Percentiles rank a stretch among this genome's conserved stretches.
These are phyloP conservation scores for Pimpla rufipes DNA, from an alignment of 2,888 invertebrate species.

Conservation along the genomic window DNA sequence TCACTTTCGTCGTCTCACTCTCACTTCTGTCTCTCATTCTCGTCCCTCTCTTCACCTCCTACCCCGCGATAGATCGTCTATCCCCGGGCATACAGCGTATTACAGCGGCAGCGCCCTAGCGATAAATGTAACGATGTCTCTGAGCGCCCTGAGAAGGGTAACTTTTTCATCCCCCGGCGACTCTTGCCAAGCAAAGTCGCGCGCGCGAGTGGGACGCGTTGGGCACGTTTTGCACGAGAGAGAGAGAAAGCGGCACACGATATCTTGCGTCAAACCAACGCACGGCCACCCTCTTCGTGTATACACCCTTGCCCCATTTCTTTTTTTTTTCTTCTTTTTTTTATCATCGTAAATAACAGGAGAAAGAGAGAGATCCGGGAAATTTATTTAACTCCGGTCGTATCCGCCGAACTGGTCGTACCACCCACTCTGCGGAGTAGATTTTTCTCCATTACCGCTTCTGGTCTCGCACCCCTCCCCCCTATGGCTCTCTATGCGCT, in stretches of 20 bases:
- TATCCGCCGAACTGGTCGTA: background rate
- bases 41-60: too few relatives aligned
- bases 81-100: constrained; percentile 20
- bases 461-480: too few relatives aligned
- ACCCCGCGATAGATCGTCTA: constrained; percentile 23
- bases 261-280: constrained; percentile 11
- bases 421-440: constrained; percentile 5
- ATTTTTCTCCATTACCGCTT: constrained; percentile 14
- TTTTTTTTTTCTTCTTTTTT: too few relatives aligned
- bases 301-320: background rate
- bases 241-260: background rate
- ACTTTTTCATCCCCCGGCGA: constrained; percentile 21
- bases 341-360: constrained; percentile 9
- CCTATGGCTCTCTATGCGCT: background rate
- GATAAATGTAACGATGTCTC: constrained; percentile 44
- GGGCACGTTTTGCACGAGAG: background rate
- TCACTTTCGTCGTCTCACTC: constrained; percentile 23
- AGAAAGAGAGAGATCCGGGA: constrained; percentile 12
- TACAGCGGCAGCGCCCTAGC: constrained; percentile 2
- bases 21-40: background rate
- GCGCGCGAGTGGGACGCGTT: background rate
- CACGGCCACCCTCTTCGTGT: background rate
- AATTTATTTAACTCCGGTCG: constrained; percentile 36
- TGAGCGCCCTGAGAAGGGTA: constrained; percentile 20
- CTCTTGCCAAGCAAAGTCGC: background rate